phyloP scores from a whole-genome alignment of 2,113 vertebrate species.

The Dasyurus viverrinus region DNA sequence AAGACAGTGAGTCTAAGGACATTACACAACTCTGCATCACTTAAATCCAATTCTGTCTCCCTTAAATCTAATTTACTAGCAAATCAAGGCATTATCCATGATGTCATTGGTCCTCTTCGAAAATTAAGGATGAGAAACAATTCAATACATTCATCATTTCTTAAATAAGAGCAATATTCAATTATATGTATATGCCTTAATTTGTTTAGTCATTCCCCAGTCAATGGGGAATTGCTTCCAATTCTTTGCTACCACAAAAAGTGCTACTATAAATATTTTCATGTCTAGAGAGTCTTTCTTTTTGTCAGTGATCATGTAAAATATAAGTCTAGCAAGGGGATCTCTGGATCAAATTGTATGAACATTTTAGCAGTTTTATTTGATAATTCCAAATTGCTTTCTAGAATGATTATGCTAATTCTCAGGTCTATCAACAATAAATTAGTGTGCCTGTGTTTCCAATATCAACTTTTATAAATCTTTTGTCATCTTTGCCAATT shows the following conservation, averaged over 20 bases:
- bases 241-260: not conserved
- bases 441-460: not conserved
- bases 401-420: not conserved
- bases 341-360: not conserved
- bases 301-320: not conserved
- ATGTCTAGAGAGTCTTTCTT: not conserved
- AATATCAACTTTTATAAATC: not conserved
- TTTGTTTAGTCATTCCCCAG: too few relatives aligned
- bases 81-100: too few relatives aligned
- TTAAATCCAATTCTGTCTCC: too few relatives aligned
- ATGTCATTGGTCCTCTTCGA: too few relatives aligned
- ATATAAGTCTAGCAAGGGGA: not conserved
- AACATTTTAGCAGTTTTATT: not conserved
- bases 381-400: not conserved
- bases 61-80: too few relatives aligned
- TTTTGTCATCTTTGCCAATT: not conserved
- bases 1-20: too few relatives aligned
- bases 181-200: not conserved
- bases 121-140: too few relatives aligned
- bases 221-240: not conserved
- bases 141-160: not conserved
- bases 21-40: too few relatives aligned
- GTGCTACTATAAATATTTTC: not conserved
- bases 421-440: not conserved
- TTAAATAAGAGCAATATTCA: not conserved